These are phyloP conservation scores for Drosophila navojoa DNA, from an alignment of 1,140 invertebrate genomes.

Conservation along the genomic window DNA sequence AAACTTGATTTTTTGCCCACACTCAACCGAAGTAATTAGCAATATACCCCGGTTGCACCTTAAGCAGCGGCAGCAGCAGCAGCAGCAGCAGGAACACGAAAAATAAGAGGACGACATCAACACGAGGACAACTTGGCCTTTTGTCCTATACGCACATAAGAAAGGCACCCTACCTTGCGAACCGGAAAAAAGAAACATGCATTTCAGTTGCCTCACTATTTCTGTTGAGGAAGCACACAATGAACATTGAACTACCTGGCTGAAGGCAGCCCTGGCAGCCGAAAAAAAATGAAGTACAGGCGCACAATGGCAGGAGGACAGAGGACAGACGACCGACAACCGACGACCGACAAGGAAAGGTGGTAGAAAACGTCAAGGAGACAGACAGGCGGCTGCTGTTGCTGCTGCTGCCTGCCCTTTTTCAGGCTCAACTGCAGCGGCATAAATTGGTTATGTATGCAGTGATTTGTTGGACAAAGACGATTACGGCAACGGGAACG, in stretches of 20 bases:
- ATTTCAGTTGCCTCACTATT: constrained; percentile 43
- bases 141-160: constrained; percentile 29
- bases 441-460: constrained; percentile 62
- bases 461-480: constrained; percentile 58
- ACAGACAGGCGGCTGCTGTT: constrained; percentile 22
- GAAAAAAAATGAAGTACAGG: constrained; percentile 56
- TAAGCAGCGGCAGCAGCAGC: constrained; percentile 24
- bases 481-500: constrained; percentile 36
- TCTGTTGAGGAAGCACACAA: constrained; percentile 40
- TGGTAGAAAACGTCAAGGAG: constrained; percentile 66
- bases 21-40: constrained; percentile 73
- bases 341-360: constrained; percentile 46
- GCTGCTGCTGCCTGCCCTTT: constrained; percentile 22
- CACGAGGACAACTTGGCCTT: constrained; percentile 26
- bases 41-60: constrained; percentile 60
- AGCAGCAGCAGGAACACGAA: not conserved
- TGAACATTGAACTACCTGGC: constrained; percentile 60
- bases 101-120: constrained; percentile 20
- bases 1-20: constrained; percentile 73
- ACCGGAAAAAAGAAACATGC: constrained; percentile 74
- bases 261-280: constrained; percentile 63
- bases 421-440: constrained; percentile 61
- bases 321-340: constrained; percentile 21
- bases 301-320: constrained; percentile 47
- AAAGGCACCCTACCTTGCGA: constrained; percentile 47